These are phyloP conservation scores for Rhegmatorhina hoffmannsi DNA, from an alignment of 2,113 vertebrate species.

Conservation along the genomic window DNA sequence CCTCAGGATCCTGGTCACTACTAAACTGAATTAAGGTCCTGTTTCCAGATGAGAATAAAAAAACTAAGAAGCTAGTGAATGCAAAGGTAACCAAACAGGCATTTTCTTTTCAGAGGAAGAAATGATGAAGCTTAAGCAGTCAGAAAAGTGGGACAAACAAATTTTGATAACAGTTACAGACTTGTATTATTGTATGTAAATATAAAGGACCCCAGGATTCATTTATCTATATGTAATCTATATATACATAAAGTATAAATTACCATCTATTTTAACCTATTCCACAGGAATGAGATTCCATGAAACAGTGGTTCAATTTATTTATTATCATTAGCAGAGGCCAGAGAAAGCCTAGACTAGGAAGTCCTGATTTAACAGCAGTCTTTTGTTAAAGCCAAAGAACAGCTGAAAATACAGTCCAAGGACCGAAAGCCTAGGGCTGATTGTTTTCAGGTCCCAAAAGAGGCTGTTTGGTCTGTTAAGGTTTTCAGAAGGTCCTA, in stretches of 20 bases:
- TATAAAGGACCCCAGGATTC: background rate
- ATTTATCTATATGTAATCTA: background rate
- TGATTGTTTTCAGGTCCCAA: background rate
- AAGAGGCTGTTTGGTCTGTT: background rate
- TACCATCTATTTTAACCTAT: background rate
- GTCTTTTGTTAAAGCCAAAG: background rate
- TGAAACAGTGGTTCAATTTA: background rate
- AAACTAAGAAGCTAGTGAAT: conserved; percentile 33
- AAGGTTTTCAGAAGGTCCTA: background rate
- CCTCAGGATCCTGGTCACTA: conserved; percentile 35
- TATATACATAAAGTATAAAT: background rate
- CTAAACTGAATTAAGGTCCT: conserved; percentile 53
- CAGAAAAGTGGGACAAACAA: conserved; percentile 22
- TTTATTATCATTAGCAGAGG: background rate
- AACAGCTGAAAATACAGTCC: background rate
- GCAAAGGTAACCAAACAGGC: conserved; percentile 33
- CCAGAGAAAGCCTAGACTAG: background rate
- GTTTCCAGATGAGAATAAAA: conserved; percentile 61
- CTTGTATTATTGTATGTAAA: background rate
- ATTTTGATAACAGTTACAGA: background rate
- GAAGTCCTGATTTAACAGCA: background rate
- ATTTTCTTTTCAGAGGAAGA: conserved; percentile 40
- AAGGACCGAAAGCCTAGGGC: background rate
- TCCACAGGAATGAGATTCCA: background rate
- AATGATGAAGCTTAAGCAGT: conserved; percentile 28